phyloP scores from a whole-genome alignment of 2,797 vertebrate species.

The Coluber constrictor region DNA sequence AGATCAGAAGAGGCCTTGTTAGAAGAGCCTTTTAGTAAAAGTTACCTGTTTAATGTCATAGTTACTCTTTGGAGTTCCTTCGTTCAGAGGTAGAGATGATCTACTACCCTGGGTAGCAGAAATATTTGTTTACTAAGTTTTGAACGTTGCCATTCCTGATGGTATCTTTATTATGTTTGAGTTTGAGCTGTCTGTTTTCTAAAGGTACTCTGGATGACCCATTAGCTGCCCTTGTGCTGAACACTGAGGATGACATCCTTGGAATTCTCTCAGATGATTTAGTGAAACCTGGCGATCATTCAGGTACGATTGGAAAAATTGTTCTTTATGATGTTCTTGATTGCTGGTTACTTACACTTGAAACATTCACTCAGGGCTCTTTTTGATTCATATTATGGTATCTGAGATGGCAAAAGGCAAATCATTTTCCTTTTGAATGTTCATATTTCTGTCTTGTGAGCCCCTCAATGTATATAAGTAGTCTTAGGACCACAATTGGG shows the following conservation, averaged over 20 bases:
- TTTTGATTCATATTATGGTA: background rate
- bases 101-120: background rate
- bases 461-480: background rate
- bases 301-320: constrained; percentile 73
- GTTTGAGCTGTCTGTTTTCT: constrained; percentile 43
- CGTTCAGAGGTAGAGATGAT: background rate
- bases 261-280: constrained; percentile 93
- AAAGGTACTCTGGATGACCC: constrained; percentile 87
- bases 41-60: background rate
- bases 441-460: background rate
- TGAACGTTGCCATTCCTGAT: background rate
- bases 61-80: background rate
- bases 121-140: background rate
- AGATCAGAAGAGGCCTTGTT: background rate
- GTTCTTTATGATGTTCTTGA: background rate
- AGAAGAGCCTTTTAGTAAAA: too few species aligned
- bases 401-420: background rate
- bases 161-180: background rate
- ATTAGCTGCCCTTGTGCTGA: constrained; percentile 94
- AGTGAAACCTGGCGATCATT: constrained; percentile 88
- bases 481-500: background rate
- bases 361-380: background rate
- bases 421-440: background rate
- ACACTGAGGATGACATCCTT: constrained; percentile 95
- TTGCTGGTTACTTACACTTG: background rate